phyloP scores from a whole-genome alignment of 2,797 vertebrate genomes.

The Setipinna tenuifilis region DNA sequence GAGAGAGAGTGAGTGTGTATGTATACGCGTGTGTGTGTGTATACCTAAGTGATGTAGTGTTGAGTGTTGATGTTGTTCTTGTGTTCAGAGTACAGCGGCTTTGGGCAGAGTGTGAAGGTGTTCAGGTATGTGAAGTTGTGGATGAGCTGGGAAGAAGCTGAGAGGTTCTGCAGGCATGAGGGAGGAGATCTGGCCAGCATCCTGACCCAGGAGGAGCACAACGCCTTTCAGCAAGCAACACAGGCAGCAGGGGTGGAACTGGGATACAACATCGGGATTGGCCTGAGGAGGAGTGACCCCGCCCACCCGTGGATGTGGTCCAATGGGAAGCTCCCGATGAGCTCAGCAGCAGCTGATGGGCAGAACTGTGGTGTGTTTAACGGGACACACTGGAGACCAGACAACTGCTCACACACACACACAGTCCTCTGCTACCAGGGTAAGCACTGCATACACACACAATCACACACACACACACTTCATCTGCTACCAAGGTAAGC shows the following conservation, averaged over 20 bases:
- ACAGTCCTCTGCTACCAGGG: not conserved
- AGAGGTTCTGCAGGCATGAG: not conserved
- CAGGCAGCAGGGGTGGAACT: too few relatives aligned
- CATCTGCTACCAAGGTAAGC: too few relatives aligned
- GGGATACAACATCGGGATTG: not conserved
- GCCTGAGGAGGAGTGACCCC: not conserved
- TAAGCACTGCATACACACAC: not conserved
- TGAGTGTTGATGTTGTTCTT: too few relatives aligned
- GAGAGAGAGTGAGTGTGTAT: too few relatives aligned
- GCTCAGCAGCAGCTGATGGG: not conserved
- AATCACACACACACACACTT: too few relatives aligned
- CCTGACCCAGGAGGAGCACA: constrained; percentile 1
- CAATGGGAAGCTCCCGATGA: not conserved
- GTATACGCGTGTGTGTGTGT: too few relatives aligned
- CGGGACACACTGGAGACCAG: not conserved
- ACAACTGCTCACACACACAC: not conserved
- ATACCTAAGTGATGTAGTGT: too few relatives aligned
- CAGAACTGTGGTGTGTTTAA: constrained; percentile 7
- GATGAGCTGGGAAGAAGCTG: not conserved
- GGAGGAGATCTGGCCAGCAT: constrained; percentile 20
- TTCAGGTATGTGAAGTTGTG: not conserved
- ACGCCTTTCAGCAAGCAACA: not conserved
- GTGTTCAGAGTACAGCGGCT: not conserved
- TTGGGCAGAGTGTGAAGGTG: too few relatives aligned
- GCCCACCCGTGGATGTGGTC: not conserved